These are phyloP conservation scores for Spea bombifrons DNA, from an alignment of 2,113 vertebrate species.

Conservation along the genomic window DNA sequence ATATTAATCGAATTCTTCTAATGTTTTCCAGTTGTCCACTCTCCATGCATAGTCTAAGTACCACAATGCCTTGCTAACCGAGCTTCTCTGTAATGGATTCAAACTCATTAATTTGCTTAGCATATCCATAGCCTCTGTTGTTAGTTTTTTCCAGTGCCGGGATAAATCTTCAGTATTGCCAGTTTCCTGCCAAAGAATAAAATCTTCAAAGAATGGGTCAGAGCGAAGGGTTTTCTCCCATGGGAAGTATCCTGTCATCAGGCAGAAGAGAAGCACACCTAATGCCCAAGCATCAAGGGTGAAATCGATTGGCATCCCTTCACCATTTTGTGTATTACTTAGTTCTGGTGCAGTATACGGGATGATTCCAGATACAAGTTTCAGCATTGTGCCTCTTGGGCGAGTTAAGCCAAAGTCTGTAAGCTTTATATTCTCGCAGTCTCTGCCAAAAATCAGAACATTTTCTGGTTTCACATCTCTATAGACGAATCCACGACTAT, in stretches of 20 bases:
- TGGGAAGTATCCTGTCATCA: slow-evolving; percentile 90
- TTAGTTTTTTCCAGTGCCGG: slow-evolving; percentile 79
- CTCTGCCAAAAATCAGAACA: slow-evolving; percentile 79
- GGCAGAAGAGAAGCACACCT: slow-evolving; percentile 86
- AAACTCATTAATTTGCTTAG: slow-evolving; percentile 76
- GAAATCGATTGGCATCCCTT: slow-evolving; percentile 79
- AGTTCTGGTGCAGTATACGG: slow-evolving; percentile 91
- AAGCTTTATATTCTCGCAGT: slow-evolving; percentile 79
- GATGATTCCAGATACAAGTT: slow-evolving; percentile 78
- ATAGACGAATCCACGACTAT: slow-evolving; percentile 83
- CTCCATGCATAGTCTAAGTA: slow-evolving; percentile 68
- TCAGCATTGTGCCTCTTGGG: slow-evolving; percentile 82
- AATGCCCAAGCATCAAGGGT: slow-evolving; percentile 90
- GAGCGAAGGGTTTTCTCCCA: slow-evolving; percentile 79
- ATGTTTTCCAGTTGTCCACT: background rate
- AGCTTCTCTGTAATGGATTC: slow-evolving; percentile 65
- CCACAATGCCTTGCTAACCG: slow-evolving; percentile 60
- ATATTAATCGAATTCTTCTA: background rate
- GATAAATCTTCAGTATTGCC: slow-evolving; percentile 67
- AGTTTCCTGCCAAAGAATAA: slow-evolving; percentile 74
- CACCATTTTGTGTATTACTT: slow-evolving; percentile 61
- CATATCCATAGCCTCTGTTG: slow-evolving; percentile 71
- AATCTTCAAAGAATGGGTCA: slow-evolving; percentile 89
- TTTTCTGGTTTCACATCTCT: slow-evolving; percentile 91
- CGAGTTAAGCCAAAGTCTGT: slow-evolving; percentile 88